These are phyloP conservation scores for Botrylloides violaceus DNA, from an alignment of 23 tunicate species.

Conservation along the genomic window DNA sequence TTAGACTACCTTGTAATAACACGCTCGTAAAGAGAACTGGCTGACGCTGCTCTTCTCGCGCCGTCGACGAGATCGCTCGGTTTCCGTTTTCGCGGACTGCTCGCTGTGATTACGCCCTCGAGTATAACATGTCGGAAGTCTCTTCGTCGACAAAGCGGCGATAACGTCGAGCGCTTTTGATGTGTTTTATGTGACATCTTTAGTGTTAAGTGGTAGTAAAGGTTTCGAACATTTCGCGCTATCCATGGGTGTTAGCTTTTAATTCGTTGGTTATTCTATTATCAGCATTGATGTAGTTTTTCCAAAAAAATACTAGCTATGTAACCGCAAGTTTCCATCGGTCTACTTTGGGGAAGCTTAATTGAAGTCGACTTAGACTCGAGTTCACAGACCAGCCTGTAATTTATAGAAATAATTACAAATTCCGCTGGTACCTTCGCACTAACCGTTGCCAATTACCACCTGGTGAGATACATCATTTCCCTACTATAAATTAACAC, in stretches of 20 bases:
- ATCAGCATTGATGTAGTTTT: neutral
- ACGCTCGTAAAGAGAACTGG: neutral
- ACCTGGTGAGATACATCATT: too few species aligned
- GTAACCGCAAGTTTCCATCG: neutral
- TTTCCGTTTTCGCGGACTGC: neutral
- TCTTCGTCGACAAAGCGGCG: neutral
- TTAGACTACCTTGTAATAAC: conserved; percentile 2
- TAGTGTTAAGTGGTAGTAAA: neutral
- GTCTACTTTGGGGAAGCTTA: neutral
- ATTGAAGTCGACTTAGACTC: neutral
- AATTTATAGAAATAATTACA: too few species aligned
- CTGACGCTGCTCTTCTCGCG: neutral
- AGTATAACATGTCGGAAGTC: neutral
- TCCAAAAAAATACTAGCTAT: neutral
- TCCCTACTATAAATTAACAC: too few species aligned
- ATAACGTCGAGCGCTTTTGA: neutral
- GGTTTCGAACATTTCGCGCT: neutral
- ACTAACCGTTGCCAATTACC: too few species aligned
- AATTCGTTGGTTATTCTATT: neutral
- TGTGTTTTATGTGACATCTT: neutral
- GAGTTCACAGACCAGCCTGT: neutral
- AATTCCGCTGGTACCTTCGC: too few species aligned
- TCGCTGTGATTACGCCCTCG: conserved; percentile 1
- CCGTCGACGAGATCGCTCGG: neutral
- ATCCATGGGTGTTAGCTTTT: neutral